phyloP scores from a whole-genome alignment of 2,888 invertebrate genomes.

The Pecten maximus region DNA sequence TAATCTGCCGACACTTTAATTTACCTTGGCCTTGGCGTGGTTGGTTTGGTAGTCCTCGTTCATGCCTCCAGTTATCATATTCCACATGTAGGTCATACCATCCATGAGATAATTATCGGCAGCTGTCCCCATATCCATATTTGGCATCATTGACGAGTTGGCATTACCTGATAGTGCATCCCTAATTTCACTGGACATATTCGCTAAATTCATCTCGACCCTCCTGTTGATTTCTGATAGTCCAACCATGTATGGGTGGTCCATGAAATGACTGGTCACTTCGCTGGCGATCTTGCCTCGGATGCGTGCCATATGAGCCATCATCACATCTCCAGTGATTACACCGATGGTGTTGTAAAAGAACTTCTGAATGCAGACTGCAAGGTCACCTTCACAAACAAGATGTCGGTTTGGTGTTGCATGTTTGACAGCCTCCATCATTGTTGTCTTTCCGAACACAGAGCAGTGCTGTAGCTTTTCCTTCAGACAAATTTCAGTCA shows the following conservation, averaged over 20 bases:
- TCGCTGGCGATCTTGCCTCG: neutral
- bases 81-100: neutral
- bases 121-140: neutral
- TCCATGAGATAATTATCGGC: neutral
- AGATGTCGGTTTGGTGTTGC: conserved; percentile 22
- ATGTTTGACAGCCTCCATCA: neutral
- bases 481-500: neutral
- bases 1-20: too few species aligned
- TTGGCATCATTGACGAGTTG: neutral
- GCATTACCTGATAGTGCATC: neutral
- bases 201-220: neutral
- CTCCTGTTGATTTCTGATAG: neutral
- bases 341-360: neutral
- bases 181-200: neutral
- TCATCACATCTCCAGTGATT: neutral
- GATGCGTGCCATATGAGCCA: neutral
- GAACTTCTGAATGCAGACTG: conserved; percentile 19
- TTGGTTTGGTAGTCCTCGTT: conserved; percentile 13
- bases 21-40: neutral
- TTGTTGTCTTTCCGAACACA: neutral
- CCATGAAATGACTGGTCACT: neutral
- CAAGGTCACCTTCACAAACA: neutral
- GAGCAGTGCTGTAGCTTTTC: neutral
- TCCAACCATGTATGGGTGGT: neutral
- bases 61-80: neutral